A percentile compares a stretch with the other conserved stretches of the same genome.
Evolutionary conservation across 2,888 invertebrate genomes (phyloP).

Genomic region (Mimachlamys varia): DNA sequence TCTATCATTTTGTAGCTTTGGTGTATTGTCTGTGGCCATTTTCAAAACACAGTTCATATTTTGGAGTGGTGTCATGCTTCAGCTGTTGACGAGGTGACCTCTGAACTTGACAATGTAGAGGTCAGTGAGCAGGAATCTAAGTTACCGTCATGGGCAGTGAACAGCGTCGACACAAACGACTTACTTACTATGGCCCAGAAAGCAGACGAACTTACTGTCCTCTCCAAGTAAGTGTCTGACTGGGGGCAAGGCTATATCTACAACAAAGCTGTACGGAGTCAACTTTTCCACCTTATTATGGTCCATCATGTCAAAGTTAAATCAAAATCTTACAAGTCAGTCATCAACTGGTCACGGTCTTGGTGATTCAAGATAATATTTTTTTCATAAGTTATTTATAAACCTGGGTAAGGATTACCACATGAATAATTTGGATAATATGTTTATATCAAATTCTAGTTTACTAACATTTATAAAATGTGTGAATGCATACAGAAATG

Average conservation of each 20-base stretch:
- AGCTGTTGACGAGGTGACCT: background rate
- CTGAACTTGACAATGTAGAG: background rate
- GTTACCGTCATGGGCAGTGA: background rate
- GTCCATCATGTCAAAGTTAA: no score
- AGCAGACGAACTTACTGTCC: constrained; percentile 42
- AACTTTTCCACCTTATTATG: no score
- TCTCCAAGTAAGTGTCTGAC: constrained; percentile 38
- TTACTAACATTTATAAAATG: no score
- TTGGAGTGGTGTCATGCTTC: constrained; percentile 59
- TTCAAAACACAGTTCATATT: constrained; percentile 69
- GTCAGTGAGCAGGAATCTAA: background rate
- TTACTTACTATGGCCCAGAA: constrained; percentile 19
- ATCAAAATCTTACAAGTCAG: no score
- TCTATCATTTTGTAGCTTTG: constrained; percentile 60
- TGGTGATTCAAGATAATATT: no score
- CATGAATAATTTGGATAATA: no score
- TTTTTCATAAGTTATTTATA: no score
- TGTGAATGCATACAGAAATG: background rate
- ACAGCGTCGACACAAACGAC: background rate
- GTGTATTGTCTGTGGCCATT: constrained; percentile 70
- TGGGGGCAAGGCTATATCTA: no score
- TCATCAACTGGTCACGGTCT: no score
- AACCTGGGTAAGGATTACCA: no score
- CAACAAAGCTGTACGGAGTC: no score
- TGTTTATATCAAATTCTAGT: no score